Conservation (phyloP, 2,113 vertebrate species). For the Stegostoma tigrinum region DNA sequence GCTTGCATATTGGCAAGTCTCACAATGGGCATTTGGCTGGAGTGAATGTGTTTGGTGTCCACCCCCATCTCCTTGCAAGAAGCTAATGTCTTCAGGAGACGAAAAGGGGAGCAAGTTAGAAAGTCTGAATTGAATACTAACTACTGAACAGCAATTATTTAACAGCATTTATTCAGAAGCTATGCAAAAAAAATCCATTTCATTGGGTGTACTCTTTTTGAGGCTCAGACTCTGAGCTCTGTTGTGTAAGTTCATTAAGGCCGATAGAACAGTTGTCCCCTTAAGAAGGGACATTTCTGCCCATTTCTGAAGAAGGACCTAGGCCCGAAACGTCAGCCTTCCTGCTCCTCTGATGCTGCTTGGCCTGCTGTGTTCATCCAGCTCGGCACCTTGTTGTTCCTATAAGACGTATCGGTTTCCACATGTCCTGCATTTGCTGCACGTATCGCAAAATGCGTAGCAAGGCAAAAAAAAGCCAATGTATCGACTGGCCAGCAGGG, state of each 20-base stretch:
- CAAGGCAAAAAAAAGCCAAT: background rate
- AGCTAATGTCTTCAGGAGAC: background rate
- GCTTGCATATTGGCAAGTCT: background rate
- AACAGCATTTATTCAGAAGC: background rate
- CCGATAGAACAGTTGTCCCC: background rate
- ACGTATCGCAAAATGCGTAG: background rate
- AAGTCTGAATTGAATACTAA: background rate
- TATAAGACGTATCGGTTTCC: background rate
- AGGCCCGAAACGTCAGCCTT: too few species aligned
- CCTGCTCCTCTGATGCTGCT: too few species aligned
- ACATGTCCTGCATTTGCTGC: background rate
- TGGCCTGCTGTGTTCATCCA: too few species aligned
- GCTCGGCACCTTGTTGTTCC: background rate
- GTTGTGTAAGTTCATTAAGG: background rate
- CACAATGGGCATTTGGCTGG: background rate
- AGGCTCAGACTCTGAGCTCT: background rate
- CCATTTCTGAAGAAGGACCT: too few species aligned
- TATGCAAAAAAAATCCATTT: background rate
- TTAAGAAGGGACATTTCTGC: background rate
- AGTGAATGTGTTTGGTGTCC: background rate
- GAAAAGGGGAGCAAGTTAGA: background rate
- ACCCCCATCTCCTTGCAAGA: background rate
- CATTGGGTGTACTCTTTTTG: background rate
- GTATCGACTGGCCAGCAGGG: background rate
- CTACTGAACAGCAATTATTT: background rate